Evolutionary conservation across 2,888 invertebrate genomes (phyloP).

Genomic region (Lasioglossum malachurum): DNA sequence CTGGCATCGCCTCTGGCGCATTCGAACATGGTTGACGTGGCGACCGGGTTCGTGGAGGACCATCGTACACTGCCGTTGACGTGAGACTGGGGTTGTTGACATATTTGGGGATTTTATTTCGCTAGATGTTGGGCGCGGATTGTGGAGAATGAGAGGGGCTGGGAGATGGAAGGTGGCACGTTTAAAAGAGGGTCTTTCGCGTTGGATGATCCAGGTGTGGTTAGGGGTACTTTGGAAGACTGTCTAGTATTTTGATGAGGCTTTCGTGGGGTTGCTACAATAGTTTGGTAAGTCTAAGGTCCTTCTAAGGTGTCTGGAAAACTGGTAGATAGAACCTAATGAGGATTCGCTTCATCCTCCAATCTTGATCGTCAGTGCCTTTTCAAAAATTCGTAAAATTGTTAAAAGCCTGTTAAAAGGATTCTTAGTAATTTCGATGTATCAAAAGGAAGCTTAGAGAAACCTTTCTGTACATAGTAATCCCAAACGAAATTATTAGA

Average conservation of each 20-base stretch:
- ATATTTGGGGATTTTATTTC: background rate
- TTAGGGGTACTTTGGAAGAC: background rate
- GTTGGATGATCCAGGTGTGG: background rate
- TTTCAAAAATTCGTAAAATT: background rate
- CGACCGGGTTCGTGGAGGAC: conserved; percentile 76
- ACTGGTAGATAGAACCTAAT: background rate
- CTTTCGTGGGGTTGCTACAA: background rate
- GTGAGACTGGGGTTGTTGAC: conserved; percentile 56
- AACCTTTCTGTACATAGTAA: background rate
- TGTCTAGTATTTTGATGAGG: background rate
- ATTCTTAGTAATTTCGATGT: background rate
- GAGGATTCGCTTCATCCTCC: background rate
- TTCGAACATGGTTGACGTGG: conserved; percentile 71
- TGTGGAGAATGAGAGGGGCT: background rate
- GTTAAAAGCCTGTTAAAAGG: background rate
- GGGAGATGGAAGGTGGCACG: background rate
- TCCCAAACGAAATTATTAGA: background rate
- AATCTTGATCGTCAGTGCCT: background rate
- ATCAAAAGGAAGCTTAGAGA: background rate
- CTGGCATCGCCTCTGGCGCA: conserved; percentile 65
- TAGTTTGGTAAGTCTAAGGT: background rate
- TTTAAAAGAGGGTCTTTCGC: background rate
- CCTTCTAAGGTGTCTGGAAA: background rate
- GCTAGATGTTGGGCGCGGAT: background rate
- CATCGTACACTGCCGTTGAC: conserved; percentile 78